Evolutionary conservation across 1,140 invertebrate species (phyloP).

Genomic region (Cotesia chilonis): DNA sequence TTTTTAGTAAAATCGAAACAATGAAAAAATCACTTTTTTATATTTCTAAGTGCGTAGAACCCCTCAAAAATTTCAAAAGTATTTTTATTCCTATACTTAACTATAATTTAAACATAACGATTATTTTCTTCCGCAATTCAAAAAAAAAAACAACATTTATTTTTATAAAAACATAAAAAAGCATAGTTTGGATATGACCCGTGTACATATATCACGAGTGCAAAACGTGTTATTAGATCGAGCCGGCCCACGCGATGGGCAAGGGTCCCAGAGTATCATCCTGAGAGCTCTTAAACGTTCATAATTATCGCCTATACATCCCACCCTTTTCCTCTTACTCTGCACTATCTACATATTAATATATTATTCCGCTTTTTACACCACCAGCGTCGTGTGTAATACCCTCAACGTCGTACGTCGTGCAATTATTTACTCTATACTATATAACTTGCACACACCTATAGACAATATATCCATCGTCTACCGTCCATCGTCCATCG

Average conservation of each 20-base stretch:
- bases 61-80: too few relatives aligned
- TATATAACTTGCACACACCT: neutral
- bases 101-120: too few relatives aligned
- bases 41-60: too few relatives aligned
- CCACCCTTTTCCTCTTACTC: slow-evolving; percentile 43
- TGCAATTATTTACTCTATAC: slow-evolving; percentile 50
- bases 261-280: slow-evolving; percentile 19
- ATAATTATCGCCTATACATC: slow-evolving; percentile 55
- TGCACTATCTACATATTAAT: slow-evolving; percentile 9
- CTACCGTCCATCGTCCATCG: too few relatives aligned
- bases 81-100: too few relatives aligned
- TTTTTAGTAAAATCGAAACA: too few relatives aligned
- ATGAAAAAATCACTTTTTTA: too few relatives aligned
- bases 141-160: too few relatives aligned
- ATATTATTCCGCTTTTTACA: slow-evolving; percentile 22
- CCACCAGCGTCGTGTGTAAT: slow-evolving; percentile 33
- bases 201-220: slow-evolving; percentile 38
- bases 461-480: slow-evolving; percentile 25
- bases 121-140: too few relatives aligned
- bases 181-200: slow-evolving; percentile 7
- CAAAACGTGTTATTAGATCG: slow-evolving; percentile 59
- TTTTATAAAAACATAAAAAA: too few relatives aligned
- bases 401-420: slow-evolving; percentile 40
- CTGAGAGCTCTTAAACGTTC: slow-evolving; percentile 50
- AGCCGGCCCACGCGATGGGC: slow-evolving; percentile 50